A percentile compares a stretch with the other conserved stretches of the same genome.
Conservation (phyloP, 2,888 invertebrate species). For the Ichneumoninae sp. region DNA sequence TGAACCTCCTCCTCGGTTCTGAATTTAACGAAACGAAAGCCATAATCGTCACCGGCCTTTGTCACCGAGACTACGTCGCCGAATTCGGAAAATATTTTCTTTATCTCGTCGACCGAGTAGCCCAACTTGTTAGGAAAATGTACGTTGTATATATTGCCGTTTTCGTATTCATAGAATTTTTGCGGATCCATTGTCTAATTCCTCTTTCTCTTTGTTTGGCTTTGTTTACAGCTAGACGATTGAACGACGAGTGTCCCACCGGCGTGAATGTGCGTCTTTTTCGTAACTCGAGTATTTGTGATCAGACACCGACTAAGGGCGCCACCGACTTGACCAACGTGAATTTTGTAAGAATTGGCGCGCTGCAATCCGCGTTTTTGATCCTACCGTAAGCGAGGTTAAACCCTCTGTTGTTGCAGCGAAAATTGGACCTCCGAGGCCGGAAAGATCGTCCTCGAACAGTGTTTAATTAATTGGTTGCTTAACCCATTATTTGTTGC, state of each 20-base stretch:
- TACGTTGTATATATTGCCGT: constrained; percentile 38
- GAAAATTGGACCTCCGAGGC: neutral
- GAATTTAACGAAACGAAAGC: constrained; percentile 74
- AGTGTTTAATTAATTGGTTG: neutral
- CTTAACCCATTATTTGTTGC: neutral
- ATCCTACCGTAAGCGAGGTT: neutral
- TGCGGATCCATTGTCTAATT: constrained; percentile 17
- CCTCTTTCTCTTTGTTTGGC: neutral
- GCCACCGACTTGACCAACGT: constrained; percentile 21
- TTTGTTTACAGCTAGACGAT: neutral
- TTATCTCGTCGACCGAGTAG: constrained; percentile 68
- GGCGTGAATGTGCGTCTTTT: neutral
- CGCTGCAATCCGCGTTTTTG: neutral
- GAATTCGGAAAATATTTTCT: constrained; percentile 70
- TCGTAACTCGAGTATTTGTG: neutral
- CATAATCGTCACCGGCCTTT: constrained; percentile 67
- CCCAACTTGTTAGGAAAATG: constrained; percentile 56
- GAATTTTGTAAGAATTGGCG: neutral
- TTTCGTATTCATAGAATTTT: constrained; percentile 34
- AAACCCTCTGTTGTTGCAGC: neutral
- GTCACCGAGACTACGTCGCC: constrained; percentile 70
- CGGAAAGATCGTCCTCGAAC: neutral
- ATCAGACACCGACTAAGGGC: neutral
- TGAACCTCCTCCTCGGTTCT: constrained; percentile 53
- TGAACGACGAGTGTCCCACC: neutral